Evolutionary conservation across 2,113 vertebrate genomes (phyloP).

Genomic region (Castor canadensis): DNA sequence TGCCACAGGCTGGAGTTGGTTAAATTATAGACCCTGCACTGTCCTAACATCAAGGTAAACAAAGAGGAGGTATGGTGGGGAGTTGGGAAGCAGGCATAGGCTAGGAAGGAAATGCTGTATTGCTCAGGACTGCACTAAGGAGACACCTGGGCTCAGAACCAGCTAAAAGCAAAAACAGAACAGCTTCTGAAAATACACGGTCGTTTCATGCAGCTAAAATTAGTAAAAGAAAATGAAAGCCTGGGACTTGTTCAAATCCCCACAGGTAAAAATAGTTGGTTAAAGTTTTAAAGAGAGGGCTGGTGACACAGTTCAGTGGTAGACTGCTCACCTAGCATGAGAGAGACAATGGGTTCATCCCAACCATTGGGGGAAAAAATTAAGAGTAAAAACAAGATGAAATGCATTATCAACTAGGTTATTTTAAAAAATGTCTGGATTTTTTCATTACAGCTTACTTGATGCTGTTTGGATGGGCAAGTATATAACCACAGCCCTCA

Average conservation of each 20-base stretch:
- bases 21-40: neutral
- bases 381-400: neutral
- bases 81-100: neutral
- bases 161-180: neutral
- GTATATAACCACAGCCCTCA: accelerated
- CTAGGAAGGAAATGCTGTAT: neutral
- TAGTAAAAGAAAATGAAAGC: neutral
- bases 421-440: neutral
- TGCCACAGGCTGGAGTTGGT: neutral
- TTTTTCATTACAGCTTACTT: neutral
- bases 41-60: neutral
- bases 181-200: neutral
- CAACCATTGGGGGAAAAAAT: neutral
- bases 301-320: neutral
- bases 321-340: neutral
- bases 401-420: neutral
- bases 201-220: neutral
- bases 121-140: neutral
- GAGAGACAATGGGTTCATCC: too few relatives aligned
- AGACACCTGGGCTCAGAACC: neutral
- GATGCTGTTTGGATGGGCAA: neutral
- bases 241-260: neutral
- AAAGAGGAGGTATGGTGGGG: accelerated
- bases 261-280: neutral
- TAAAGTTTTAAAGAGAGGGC: neutral